Base-by-base conservation (phyloP, 1,140 invertebrate genomes). In the Drosophila littoralis region DNA sequence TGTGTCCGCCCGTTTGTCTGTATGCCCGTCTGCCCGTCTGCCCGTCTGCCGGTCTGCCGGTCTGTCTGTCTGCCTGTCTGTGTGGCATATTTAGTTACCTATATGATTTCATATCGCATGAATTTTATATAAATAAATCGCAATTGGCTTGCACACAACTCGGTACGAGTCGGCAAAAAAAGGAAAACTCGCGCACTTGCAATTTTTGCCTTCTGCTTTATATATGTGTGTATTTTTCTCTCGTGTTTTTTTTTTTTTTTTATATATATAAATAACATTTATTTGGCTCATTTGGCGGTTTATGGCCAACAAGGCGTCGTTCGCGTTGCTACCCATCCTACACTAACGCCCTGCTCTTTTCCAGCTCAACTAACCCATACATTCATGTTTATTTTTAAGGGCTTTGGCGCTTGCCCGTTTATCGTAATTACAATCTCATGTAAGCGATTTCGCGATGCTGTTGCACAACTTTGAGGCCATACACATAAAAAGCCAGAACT, bases 371-470 rank as follows among this genome's bases (percentile, higher is more conserved):
- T 35, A 66, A 61, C 59, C 64, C 59, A 69, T 75, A 71, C 65
- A 70, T 73, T 67, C 38, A 57, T 76, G 71, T 85, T 73, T 58
- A 77, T 82, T 68, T 69, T 76, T 77, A 76, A 79, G 72, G 75
- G 84, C 73, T 63, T 76, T 71, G 58, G 43, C 81, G 68, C 59
- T 69, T 46, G 59, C 32, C 64, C 75, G 65, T 81, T 89, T 88
- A 88, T 88, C 83, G 83, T 88, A 88, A 88, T 88, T 88, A 88
- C 83, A 88, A 88, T 88, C 84, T 86, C 82, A 86, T 86, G 82
- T 86, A 86, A 86, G 84, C 83, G 83, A 88, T 80, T 83, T 76
- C 68, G 72, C 83, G 83, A 86, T 88, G 83, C 83, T 85, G 82
- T 85, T 85, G 84, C 83, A 88, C 83, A 88, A 88, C 83, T 68